Percentiles rank a stretch among this genome's conserved stretches.
Evolutionary conservation across 2,113 vertebrate species (phyloP).

Genomic region (Chlamydotis undulata): DNA sequence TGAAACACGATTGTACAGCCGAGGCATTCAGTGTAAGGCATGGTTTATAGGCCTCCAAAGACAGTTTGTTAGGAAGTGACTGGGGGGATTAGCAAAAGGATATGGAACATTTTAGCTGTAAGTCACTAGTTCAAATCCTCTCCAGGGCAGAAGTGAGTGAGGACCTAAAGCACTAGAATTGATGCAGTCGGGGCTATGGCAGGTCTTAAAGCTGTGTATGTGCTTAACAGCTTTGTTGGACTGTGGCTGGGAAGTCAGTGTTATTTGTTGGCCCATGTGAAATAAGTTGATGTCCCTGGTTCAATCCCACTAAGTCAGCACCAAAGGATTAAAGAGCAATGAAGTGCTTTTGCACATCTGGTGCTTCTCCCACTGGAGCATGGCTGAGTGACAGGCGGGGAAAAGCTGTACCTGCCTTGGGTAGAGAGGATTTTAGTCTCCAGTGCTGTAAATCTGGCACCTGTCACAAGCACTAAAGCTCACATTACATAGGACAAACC

Average conservation of each 20-base stretch:
- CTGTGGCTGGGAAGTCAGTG: background rate
- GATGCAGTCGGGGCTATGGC: background rate
- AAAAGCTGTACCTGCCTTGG: slow-evolving; percentile 3
- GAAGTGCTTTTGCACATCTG: slow-evolving; percentile 48
- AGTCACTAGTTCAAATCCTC: slow-evolving; percentile 1
- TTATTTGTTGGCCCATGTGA: background rate
- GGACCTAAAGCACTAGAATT: background rate
- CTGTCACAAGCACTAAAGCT: slow-evolving; percentile 59
- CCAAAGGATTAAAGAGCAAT: slow-evolving; percentile 43
- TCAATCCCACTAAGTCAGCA: slow-evolving; percentile 32
- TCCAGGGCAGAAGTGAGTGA: background rate
- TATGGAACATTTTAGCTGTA: slow-evolving; percentile 34
- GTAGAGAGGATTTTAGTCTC: slow-evolving; percentile 9
- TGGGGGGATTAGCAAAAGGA: background rate
- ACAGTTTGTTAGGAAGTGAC: background rate
- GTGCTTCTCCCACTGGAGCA: slow-evolving; percentile 29
- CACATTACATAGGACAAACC: slow-evolving; percentile 18
- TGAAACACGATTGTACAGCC: background rate
- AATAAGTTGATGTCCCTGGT: background rate
- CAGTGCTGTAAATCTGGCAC: slow-evolving; percentile 51
- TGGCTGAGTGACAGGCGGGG: slow-evolving; percentile 24
- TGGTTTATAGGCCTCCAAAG: background rate
- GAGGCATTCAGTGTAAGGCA: background rate
- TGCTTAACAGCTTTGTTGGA: slow-evolving; percentile 28
- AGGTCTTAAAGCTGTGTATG: background rate